phyloP scores from a whole-genome alignment of 2,113 vertebrate genomes.

The Notechis scutatus region DNA sequence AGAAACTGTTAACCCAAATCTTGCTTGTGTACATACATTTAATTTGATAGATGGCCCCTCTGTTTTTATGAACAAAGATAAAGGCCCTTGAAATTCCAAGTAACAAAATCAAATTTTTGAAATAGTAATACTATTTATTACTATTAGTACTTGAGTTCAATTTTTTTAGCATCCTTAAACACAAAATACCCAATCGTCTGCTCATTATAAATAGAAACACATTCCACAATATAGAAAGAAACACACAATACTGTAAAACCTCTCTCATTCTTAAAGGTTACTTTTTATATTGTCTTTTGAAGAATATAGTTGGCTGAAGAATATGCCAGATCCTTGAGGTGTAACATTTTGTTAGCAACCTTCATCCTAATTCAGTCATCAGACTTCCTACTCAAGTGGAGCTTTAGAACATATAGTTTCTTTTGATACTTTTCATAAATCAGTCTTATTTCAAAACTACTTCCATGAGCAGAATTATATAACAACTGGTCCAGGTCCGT shows the following conservation, averaged over 20 bases:
- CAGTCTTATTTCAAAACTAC: too few species aligned
- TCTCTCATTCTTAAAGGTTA: too few species aligned
- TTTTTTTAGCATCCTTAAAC: conserved; percentile 30
- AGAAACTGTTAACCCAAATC: neutral
- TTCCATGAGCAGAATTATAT: too few species aligned
- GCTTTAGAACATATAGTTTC: too few species aligned
- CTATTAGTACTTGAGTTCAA: neutral
- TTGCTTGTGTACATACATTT: neutral
- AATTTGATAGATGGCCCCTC: neutral
- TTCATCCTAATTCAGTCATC: too few species aligned
- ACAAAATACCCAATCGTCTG: neutral
- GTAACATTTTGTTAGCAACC: too few species aligned
- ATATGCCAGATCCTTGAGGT: too few species aligned
- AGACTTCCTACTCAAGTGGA: too few species aligned
- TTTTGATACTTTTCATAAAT: too few species aligned
- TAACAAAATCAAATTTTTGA: neutral
- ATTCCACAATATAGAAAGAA: neutral
- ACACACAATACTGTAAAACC: neutral
- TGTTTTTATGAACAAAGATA: neutral
- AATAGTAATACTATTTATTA: neutral
- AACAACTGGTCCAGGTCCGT: too few species aligned
- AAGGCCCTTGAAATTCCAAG: conserved; percentile 16
- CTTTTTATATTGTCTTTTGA: too few species aligned
- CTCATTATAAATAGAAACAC: conserved; percentile 1
- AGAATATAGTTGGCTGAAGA: too few species aligned